These are phyloP conservation scores for Papilio polyxenes DNA, from an alignment of 1,140 invertebrate species.

Conservation along the genomic window DNA sequence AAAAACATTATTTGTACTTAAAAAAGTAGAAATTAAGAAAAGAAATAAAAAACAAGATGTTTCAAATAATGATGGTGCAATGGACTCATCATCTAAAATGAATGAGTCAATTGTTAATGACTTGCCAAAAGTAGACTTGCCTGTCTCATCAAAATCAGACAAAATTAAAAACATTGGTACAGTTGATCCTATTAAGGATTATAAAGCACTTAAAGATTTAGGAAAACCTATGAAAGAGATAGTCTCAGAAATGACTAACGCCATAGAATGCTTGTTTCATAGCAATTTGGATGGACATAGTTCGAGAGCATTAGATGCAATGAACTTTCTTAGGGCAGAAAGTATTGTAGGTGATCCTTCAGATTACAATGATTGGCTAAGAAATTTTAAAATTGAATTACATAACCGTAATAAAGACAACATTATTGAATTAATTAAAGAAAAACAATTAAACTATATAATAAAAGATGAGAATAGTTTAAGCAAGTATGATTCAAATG, in stretches of 20 bases:
- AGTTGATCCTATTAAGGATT: constrained; percentile 70
- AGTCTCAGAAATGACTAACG: constrained; percentile 60
- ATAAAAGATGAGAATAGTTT: constrained; percentile 65
- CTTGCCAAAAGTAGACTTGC: constrained; percentile 50
- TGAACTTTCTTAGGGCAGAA: constrained; percentile 65
- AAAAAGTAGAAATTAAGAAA: constrained; percentile 66
- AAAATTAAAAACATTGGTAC: constrained; percentile 64
- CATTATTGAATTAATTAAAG: constrained; percentile 59
- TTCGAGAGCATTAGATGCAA: constrained; percentile 64
- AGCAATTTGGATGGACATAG: constrained; percentile 67
- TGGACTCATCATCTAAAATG: constrained; percentile 2
- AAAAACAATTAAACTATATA: constrained; percentile 68
- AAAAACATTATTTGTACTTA: constrained; percentile 68
- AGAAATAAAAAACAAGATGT: constrained; percentile 48
- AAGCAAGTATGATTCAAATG: constrained; percentile 57
- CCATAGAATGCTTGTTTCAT: constrained; percentile 70
- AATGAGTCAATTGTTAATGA: constrained; percentile 45
- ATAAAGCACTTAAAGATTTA: constrained; percentile 54
- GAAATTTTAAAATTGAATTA: constrained; percentile 63
- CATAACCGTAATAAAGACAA: constrained; percentile 57
- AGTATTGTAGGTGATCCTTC: constrained; percentile 62
- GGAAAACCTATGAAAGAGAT: constrained; percentile 59
- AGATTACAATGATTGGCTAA: constrained; percentile 73
- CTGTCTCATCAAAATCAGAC: constrained; percentile 44
- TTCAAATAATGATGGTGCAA: constrained; percentile 36